phyloP scores from a whole-genome alignment of 2,113 vertebrate genomes.

The Festucalex cinctus region DNA sequence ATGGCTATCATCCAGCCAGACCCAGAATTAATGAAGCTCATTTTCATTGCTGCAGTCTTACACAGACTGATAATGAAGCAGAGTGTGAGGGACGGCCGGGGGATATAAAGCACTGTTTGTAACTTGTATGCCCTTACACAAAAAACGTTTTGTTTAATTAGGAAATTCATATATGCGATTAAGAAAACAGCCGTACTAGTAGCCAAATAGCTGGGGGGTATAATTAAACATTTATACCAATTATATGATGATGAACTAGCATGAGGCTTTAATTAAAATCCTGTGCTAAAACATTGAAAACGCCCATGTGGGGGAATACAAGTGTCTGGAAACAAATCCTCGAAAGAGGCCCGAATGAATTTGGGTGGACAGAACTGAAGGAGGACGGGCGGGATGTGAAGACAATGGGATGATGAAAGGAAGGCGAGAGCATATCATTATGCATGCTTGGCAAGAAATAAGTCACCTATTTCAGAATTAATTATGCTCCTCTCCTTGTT shows the following conservation, averaged over 20 bases:
- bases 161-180: not conserved
- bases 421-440: conserved; percentile 65
- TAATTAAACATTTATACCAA: conserved; percentile 10
- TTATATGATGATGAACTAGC: not conserved
- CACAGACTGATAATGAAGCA: conserved; percentile 85
- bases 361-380: conserved; percentile 32
- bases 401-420: conserved; percentile 38
- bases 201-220: not conserved
- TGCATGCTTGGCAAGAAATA: conserved; percentile 73
- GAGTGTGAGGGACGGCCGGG: conserved; percentile 41
- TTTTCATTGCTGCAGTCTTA: conserved; percentile 93
- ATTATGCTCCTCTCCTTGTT: conserved; percentile 65
- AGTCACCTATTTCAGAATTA: conserved; percentile 76
- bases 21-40: conserved; percentile 98
- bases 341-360: conserved; percentile 45
- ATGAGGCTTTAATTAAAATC: conserved; percentile 1
- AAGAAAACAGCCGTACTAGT: not conserved
- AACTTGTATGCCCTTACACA: conserved; percentile 3
- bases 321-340: not conserved
- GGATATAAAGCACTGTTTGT: conserved; percentile 11
- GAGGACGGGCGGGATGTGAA: conserved; percentile 54
- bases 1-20: conserved; percentile 94
- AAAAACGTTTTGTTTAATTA: conserved; percentile 5
- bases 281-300: not conserved
- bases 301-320: not conserved